Evolutionary conservation across 2,888 invertebrate genomes (phyloP).

Genomic region (Harpalus rufipes): DNA sequence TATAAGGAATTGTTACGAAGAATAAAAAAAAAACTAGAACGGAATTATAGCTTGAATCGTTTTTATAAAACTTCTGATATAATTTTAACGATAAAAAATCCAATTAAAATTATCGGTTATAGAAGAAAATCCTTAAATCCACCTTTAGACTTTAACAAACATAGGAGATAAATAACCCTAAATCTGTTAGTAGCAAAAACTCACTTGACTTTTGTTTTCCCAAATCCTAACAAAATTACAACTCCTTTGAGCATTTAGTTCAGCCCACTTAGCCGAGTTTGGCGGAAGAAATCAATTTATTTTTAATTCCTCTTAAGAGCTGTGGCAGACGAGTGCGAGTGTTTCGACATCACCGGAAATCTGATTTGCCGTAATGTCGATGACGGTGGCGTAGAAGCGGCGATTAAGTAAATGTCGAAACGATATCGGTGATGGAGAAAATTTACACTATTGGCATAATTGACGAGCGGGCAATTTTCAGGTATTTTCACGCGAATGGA

Average conservation of each 20-base stretch:
- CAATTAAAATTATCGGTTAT: not conserved
- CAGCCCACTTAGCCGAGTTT: conserved; percentile 43
- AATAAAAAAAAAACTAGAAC: no score
- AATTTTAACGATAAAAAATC: not conserved
- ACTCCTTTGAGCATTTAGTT: conserved; percentile 54
- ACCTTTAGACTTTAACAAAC: not conserved
- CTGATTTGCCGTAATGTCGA: conserved; percentile 41
- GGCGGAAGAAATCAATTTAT: conserved; percentile 58
- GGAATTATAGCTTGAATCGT: no score
- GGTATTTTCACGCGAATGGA: conserved; percentile 18
- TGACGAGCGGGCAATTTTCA: conserved; percentile 1
- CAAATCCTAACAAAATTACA: conserved; percentile 50
- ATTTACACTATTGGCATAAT: conserved; percentile 23
- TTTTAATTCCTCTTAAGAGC: conserved; percentile 46
- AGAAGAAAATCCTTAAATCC: not conserved
- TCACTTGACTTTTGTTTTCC: conserved; percentile 47
- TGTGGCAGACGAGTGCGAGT: not conserved
- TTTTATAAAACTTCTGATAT: no score
- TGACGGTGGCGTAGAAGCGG: conserved; percentile 5
- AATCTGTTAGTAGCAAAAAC: conserved; percentile 42
- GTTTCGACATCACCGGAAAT: conserved; percentile 1
- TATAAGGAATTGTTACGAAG: no score
- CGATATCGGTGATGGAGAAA: conserved; percentile 21
- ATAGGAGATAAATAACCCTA: conserved; percentile 7
- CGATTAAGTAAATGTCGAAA: conserved; percentile 29